These are phyloP conservation scores for Pandemis cinnamomeana DNA, from an alignment of 2,888 invertebrate genomes.

Conservation along the genomic window DNA sequence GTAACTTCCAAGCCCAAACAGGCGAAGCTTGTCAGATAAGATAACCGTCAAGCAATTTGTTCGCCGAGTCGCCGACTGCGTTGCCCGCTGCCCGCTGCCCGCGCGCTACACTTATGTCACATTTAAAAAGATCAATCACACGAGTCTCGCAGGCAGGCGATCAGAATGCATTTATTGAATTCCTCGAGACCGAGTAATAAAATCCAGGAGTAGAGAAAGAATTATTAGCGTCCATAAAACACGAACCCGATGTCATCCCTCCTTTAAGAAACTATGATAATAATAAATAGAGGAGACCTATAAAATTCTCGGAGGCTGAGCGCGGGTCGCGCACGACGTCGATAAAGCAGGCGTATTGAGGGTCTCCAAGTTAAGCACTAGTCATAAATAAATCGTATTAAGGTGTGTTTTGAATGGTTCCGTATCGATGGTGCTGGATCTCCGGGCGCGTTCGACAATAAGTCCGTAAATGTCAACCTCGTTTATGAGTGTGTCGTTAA, in stretches of 20 bases:
- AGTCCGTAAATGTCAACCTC: conserved; percentile 65
- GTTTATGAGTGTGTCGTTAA: conserved; percentile 72
- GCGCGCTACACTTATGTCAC: conserved; percentile 49
- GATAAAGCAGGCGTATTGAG: conserved; percentile 66
- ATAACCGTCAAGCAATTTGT: conserved; percentile 69
- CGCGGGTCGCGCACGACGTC: conserved; percentile 53
- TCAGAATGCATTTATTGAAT: conserved; percentile 57
- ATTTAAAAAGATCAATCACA: conserved; percentile 46
- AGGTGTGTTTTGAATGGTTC: conserved; percentile 70
- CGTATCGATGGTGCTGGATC: conserved; percentile 71
- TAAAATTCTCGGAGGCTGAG: conserved; percentile 65
- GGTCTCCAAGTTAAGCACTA: conserved; percentile 65
- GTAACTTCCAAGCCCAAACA: conserved; percentile 72
- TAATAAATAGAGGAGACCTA: conserved; percentile 70
- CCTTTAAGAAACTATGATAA: conserved; percentile 63
- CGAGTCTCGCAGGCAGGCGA: conserved; percentile 43
- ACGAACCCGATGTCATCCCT: conserved; percentile 65
- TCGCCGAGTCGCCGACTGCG: conserved; percentile 53
- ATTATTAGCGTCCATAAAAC: conserved; percentile 71
- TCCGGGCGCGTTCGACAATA: conserved; percentile 69
- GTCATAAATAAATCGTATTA: conserved; percentile 80
- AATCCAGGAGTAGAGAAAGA: conserved; percentile 68
- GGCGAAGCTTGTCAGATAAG: conserved; percentile 71
- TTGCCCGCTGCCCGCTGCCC: conserved; percentile 48
- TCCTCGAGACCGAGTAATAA: conserved; percentile 59